Evolutionary conservation across 2,888 invertebrate genomes (phyloP).

Genomic region (Eurytoma adleriae): DNA sequence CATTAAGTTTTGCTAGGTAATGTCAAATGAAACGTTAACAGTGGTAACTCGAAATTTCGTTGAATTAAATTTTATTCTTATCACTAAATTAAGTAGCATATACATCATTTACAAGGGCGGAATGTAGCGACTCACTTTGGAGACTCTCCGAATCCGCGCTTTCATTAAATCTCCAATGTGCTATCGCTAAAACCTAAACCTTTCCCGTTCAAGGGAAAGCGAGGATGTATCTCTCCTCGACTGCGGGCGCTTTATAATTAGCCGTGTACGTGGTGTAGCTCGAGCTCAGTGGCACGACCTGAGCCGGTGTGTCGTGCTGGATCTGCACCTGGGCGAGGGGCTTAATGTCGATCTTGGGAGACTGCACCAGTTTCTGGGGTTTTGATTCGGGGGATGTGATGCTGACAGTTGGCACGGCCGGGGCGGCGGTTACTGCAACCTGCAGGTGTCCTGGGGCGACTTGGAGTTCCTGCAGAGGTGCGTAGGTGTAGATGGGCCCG

Average conservation of each 20-base stretch:
- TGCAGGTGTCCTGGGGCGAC: slow-evolving; percentile 61
- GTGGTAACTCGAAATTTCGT: neutral
- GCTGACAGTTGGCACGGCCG: slow-evolving; percentile 31
- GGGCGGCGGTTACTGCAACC: slow-evolving; percentile 57
- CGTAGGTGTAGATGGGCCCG: slow-evolving; percentile 79
- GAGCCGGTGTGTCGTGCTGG: slow-evolving; percentile 65
- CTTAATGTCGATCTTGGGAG: slow-evolving; percentile 67
- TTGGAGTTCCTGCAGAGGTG: slow-evolving; percentile 71
- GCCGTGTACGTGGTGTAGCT: slow-evolving; percentile 67
- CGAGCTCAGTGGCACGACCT: slow-evolving; percentile 64
- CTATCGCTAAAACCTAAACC: neutral
- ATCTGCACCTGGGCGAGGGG: slow-evolving; percentile 70
- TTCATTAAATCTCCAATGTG: neutral
- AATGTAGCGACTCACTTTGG: neutral
- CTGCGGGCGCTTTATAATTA: slow-evolving; percentile 66
- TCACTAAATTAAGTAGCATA: slow-evolving; percentile 40
- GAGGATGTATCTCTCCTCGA: slow-evolving; percentile 69
- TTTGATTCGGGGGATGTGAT: slow-evolving; percentile 44
- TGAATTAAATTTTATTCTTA: slow-evolving; percentile 40
- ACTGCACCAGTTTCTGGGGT: slow-evolving; percentile 56
- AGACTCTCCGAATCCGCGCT: no score
- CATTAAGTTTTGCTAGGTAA: neutral
- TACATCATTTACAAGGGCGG: slow-evolving; percentile 62
- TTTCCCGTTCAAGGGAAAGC: slow-evolving; percentile 52
- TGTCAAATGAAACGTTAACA: neutral